Base-by-base conservation (phyloP, 1,140 invertebrate species). In the Drosophila gunungcola region DNA sequence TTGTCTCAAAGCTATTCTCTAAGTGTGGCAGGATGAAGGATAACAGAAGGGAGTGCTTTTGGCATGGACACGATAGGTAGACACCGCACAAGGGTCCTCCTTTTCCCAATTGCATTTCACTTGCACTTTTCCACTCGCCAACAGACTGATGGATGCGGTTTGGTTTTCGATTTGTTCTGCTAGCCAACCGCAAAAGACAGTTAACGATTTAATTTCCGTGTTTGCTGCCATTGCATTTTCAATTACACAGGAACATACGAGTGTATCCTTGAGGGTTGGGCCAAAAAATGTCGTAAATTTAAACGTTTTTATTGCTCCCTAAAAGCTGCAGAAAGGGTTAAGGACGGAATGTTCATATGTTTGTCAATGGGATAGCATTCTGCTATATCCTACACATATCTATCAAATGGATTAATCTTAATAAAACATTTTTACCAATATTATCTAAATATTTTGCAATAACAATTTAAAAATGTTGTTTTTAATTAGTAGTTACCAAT, bases 51-150 rank as follows among this genome's bases (percentile, higher is more conserved):
- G 12, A 36, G 32, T 36, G 32, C 16, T 36, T 32, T 34, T 34
- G 48, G 7, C 9, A 12, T 34, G 29, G 7, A 16, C n/a, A 16
- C 29, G n/a, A 3, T 51, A 32, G 29, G 34, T 34, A 21, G 16
- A 32, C 32, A 36, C 16, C 13, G 48, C 11, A 13, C 5, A 13
- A 11, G 29, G 29, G 9, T 52, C 32, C 49, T 21, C 9, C 49
- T 51, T 11, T 21, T 36, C n/a, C 49, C 61, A 61, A 29, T 42
- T 43, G 51, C 21, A 78, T 63, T 69, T 52, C 60, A 82, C 79
- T 82, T 82, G 74, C 80, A 82, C 79, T 82, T 82, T 73, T 74
- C 54, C 52, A 41, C 41, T 48, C 43, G 39, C 25, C 64, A 48
- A 56, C 60, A 42, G 60, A 63, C 34, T 36, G 58, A 65, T 68